Evolutionary conservation across 1,140 invertebrate species (phyloP).

Genomic region (Delia radicum): DNA sequence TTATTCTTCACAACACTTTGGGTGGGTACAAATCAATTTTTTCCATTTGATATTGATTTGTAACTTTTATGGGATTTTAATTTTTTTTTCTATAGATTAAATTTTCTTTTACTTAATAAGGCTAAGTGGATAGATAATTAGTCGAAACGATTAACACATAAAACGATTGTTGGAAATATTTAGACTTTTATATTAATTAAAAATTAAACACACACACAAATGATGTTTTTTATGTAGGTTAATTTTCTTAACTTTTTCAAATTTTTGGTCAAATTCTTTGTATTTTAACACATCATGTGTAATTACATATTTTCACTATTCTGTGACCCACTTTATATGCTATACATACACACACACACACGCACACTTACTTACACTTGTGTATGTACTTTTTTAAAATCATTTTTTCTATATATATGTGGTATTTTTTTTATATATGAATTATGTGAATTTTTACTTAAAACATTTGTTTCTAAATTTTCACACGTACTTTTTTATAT

Average conservation of each 20-base stretch:
- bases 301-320: no score
- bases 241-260: no score
- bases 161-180: no score
- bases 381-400: not conserved
- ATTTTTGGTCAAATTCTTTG: no score
- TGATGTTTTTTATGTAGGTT: no score
- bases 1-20: not conserved
- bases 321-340: not conserved
- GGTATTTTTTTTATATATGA: not conserved
- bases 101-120: no score
- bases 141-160: no score
- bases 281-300: not conserved
- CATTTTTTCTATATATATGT: not conserved
- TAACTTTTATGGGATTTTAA: not conserved
- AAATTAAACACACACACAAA: no score
- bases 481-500: not conserved
- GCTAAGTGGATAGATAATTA: no score
- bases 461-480: not conserved
- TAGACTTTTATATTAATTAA: no score
- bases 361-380: not conserved
- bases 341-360: not conserved
- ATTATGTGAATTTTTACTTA: not conserved
- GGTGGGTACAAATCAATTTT: not conserved
- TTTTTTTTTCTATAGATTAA: no score
- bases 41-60: conserved; percentile 6